These are phyloP conservation scores for Felis chaus DNA, from an alignment of 2,113 vertebrate species.

Conservation along the genomic window DNA sequence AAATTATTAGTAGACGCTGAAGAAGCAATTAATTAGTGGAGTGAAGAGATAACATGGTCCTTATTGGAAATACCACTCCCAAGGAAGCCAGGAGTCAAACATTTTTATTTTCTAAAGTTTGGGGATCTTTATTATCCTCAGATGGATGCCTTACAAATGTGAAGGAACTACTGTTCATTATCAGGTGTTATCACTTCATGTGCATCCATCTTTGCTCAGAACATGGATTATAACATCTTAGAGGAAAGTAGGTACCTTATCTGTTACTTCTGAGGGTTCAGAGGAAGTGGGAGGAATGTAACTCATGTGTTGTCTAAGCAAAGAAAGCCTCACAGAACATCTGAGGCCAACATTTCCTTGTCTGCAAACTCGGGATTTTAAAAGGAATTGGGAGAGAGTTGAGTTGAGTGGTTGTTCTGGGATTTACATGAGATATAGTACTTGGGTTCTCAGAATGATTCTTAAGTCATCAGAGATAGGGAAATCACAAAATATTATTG, in stretches of 20 bases:
- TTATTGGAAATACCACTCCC: neutral
- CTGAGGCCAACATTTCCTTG: neutral
- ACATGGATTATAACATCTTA: neutral
- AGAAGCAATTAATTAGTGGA: neutral
- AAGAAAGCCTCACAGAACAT: neutral
- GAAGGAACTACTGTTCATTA: neutral
- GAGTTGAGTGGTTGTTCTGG: neutral
- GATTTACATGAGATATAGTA: neutral
- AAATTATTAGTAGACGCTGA: neutral
- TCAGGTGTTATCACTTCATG: neutral
- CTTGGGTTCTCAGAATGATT: neutral
- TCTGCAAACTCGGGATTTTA: neutral
- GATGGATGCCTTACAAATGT: neutral
- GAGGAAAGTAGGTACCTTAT: neutral
- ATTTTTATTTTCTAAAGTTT: constrained; percentile 1
- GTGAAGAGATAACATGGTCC: neutral
- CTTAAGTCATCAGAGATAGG: neutral
- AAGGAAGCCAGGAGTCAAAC: neutral
- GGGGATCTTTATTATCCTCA: neutral
- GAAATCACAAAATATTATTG: neutral
- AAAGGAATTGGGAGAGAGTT: neutral
- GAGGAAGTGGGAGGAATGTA: neutral
- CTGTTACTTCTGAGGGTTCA: neutral
- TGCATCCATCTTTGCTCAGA: neutral
- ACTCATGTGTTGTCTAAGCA: neutral